phyloP scores from a whole-genome alignment of 2,113 vertebrate genomes.

The Erythrolamprus reginae region DNA sequence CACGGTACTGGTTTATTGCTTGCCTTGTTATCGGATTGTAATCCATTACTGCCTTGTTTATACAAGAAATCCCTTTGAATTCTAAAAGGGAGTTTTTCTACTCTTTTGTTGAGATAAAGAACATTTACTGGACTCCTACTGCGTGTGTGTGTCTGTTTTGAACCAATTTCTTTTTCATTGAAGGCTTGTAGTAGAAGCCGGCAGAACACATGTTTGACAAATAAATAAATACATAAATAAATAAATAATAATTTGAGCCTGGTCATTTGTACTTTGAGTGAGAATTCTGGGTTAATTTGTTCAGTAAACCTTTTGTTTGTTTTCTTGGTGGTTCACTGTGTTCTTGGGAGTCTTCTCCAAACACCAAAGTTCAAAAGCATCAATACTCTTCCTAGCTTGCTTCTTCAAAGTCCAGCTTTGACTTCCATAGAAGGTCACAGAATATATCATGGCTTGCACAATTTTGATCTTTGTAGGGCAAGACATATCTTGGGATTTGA shows the following conservation, averaged over 20 bases:
- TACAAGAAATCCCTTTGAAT: too few relatives aligned
- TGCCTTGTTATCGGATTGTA: too few relatives aligned
- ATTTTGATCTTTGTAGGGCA: neutral
- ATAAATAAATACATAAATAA: too few relatives aligned
- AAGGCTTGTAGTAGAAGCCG: too few relatives aligned
- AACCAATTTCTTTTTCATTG: too few relatives aligned
- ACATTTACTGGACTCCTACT: too few relatives aligned
- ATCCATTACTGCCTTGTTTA: too few relatives aligned
- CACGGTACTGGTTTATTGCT: too few relatives aligned
- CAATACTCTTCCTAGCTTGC: neutral
- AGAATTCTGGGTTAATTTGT: neutral
- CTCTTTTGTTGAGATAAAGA: too few relatives aligned
- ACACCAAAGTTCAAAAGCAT: neutral
- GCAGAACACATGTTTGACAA: too few relatives aligned
- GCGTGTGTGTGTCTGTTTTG: too few relatives aligned
- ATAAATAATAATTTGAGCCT: neutral
- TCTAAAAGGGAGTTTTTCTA: too few relatives aligned
- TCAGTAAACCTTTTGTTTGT: neutral
- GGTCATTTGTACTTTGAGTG: neutral
- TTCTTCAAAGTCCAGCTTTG: neutral
- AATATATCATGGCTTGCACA: neutral
- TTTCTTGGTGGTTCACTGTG: neutral
- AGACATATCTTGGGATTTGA: neutral
- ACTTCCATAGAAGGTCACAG: neutral
- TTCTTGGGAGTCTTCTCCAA: neutral